Percentiles rank a stretch among this genome's conserved stretches.
These are phyloP conservation scores for Paratrypauchen microcephalus DNA, from an alignment of 2,797 vertebrate species.

Conservation along the genomic window DNA sequence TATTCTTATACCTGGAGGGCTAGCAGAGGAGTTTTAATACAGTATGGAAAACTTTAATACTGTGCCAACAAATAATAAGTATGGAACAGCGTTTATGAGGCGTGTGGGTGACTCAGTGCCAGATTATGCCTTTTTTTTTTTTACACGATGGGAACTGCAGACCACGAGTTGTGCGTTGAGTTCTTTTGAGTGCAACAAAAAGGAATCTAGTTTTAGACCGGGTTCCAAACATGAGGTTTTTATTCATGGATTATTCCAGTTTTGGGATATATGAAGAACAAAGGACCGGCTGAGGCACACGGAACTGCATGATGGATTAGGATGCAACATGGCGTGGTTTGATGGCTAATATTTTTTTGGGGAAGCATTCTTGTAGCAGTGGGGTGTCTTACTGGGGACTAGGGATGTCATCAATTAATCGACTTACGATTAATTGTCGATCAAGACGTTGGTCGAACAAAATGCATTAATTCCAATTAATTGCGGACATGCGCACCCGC, in stretches of 20 bases:
- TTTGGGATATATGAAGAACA: constrained; percentile 37
- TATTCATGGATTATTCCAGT: constrained; percentile 41
- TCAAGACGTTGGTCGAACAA: too few relatives aligned
- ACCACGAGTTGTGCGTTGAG: constrained; percentile 5
- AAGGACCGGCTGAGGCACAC: constrained; percentile 38
- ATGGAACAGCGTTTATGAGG: constrained; percentile 21
- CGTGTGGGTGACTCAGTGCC: constrained; percentile 24
- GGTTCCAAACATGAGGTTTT: constrained; percentile 28
- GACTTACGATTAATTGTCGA: too few relatives aligned
- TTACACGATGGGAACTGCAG: constrained; percentile 21
- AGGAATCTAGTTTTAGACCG: constrained; percentile 8
- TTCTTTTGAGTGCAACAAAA: constrained; percentile 25
- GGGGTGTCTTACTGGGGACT: constrained; percentile 48
- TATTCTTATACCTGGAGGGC: constrained; percentile 67
- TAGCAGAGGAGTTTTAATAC: constrained; percentile 55
- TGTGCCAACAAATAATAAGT: constrained; percentile 12
- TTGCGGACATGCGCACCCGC: too few relatives aligned
- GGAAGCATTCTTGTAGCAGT: constrained; percentile 47
- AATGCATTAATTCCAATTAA: too few relatives aligned
- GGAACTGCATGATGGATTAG: constrained; percentile 54
- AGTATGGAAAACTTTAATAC: constrained; percentile 71
- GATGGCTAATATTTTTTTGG: constrained; percentile 67
- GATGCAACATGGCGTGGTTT: constrained; percentile 46
- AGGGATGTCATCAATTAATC: too few relatives aligned
- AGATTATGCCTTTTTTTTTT: constrained; percentile 17